A percentile compares a stretch with the other conserved stretches of the same genome.
Evolutionary conservation across 2,113 vertebrate species (phyloP).

Genomic region (Dendropsophus ebraccatus): DNA sequence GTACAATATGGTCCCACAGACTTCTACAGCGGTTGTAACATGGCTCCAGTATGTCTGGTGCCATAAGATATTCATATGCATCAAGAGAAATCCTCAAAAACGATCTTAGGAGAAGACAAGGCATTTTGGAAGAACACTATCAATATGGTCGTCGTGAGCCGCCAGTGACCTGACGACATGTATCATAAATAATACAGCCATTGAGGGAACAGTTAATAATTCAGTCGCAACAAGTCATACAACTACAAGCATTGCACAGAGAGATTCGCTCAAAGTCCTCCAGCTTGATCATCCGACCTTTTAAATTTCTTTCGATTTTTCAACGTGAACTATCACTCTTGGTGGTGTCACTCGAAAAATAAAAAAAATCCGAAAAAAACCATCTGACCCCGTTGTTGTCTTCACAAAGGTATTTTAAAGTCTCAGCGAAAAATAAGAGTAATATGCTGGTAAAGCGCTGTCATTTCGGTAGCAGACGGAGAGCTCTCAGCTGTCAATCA

Average conservation of each 20-base stretch:
- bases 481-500: constrained; percentile 41
- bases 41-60: too few relatives aligned
- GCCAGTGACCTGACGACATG: neutral
- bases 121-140: neutral
- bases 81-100: too few relatives aligned
- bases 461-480: constrained; percentile 29
- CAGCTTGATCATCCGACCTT: neutral
- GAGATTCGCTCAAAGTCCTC: neutral
- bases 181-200: neutral
- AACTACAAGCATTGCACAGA: neutral
- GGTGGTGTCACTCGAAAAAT: neutral
- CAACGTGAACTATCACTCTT: neutral
- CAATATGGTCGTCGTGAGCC: neutral
- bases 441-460: constrained; percentile 43
- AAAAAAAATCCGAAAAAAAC: neutral
- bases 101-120: too few relatives aligned
- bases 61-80: too few relatives aligned
- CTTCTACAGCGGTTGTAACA: too few relatives aligned
- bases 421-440: constrained; percentile 40
- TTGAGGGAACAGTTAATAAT: neutral
- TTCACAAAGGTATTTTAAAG: constrained; percentile 21
- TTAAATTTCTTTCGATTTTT: neutral
- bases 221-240: neutral
- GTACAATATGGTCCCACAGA: neutral
- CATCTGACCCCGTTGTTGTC: neutral